Percentiles rank a stretch among this genome's conserved stretches.
Evolutionary conservation across 2,888 invertebrate species (phyloP).

Genomic region (Spialia ferax): DNA sequence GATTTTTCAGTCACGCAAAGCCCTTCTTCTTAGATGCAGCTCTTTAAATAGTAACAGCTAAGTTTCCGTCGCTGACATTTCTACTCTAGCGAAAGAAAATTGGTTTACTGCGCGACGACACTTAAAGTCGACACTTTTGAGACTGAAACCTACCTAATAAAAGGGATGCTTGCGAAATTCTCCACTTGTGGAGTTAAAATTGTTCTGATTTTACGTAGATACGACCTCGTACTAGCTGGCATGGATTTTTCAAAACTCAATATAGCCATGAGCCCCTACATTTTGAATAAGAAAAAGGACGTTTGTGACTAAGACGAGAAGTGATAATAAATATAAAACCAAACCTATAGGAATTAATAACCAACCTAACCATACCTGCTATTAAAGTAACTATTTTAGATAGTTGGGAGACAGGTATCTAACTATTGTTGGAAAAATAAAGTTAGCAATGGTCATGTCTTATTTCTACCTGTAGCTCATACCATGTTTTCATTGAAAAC

Average conservation of each 20-base stretch:
- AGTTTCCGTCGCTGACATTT: constrained; percentile 19
- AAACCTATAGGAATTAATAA: no score
- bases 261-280: neutral
- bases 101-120: constrained; percentile 20
- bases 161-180: constrained; percentile 9
- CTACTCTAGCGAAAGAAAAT: constrained; percentile 9
- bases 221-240: constrained; percentile 15
- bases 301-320: neutral
- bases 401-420: no score
- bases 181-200: constrained; percentile 30
- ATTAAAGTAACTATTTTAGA: no score
- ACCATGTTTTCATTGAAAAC: no score
- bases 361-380: no score
- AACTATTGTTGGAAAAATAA: no score
- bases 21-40: no score
- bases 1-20: constrained; percentile 1
- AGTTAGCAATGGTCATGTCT: no score
- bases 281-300: neutral
- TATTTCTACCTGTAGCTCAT: no score
- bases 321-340: neutral
- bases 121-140: constrained; percentile 27
- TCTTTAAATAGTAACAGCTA: no score
- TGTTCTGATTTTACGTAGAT: constrained; percentile 27
- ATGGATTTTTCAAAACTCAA: neutral
- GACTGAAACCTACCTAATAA: constrained; percentile 21